Conservation (phyloP, 2,888 invertebrate genomes). For the Drosophila atroscutellata region DNA sequence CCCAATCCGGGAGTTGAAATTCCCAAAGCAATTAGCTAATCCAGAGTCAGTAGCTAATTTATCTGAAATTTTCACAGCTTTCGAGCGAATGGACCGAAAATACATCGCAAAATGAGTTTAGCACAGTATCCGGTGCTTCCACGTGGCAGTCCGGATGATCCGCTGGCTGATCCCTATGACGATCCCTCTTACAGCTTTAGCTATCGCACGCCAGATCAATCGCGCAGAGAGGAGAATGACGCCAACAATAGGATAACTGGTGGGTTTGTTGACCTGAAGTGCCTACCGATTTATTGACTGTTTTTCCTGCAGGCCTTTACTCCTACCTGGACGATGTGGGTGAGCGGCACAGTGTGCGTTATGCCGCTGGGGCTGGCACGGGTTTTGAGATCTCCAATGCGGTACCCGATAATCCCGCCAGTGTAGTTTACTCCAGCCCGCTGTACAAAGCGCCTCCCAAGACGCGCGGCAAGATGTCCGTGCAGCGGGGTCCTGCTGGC, state of each 20-base stretch:
- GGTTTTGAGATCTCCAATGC: slow-evolving; percentile 92
- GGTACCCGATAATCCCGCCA: slow-evolving; percentile 87
- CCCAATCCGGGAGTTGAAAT: slow-evolving; percentile 24
- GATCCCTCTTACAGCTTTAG: slow-evolving; percentile 91
- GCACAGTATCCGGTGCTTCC: slow-evolving; percentile 89
- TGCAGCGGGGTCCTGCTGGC: slow-evolving; percentile 90
- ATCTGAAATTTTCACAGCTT: slow-evolving; percentile 85
- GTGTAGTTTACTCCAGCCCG: slow-evolving; percentile 88
- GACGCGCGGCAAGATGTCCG: slow-evolving; percentile 89
- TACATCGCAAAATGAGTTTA: slow-evolving; percentile 90
- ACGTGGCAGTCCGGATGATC: slow-evolving; percentile 89
- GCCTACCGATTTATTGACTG: not conserved
- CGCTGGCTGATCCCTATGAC: slow-evolving; percentile 90
- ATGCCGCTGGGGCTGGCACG: slow-evolving; percentile 90
- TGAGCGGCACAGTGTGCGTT: slow-evolving; percentile 90
- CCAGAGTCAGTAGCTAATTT: slow-evolving; percentile 42
- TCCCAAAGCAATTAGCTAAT: slow-evolving; percentile 43
- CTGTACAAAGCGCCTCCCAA: slow-evolving; percentile 88
- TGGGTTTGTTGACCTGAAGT: slow-evolving; percentile 41
- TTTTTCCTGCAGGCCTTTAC: slow-evolving; percentile 86
- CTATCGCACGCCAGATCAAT: slow-evolving; percentile 89
- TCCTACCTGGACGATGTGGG: slow-evolving; percentile 91
- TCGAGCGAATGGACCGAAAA: slow-evolving; percentile 91
- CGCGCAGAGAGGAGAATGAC: slow-evolving; percentile 89
- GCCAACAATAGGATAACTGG: slow-evolving; percentile 88